A percentile compares a stretch with the other conserved stretches of the same genome.
Conservation (phyloP, 1,140 invertebrate genomes). For the Cylas formicarius region DNA sequence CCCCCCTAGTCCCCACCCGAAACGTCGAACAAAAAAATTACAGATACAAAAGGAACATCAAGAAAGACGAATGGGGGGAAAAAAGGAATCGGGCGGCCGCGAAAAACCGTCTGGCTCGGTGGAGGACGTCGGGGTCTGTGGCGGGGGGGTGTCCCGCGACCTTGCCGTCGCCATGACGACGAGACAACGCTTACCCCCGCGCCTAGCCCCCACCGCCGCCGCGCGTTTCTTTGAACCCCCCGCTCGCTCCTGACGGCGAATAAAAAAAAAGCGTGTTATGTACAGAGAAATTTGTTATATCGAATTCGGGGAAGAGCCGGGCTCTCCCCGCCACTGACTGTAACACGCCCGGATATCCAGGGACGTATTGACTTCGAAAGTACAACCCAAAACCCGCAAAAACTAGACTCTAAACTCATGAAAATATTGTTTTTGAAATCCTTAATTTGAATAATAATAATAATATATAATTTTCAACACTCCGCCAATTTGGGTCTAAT, state of each 20-base stretch:
- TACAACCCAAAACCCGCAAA: too few species aligned
- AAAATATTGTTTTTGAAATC: too few species aligned
- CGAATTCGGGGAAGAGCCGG: constrained; percentile 2
- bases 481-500: too few species aligned
- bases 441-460: too few species aligned
- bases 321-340: too few species aligned
- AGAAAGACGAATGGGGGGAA: background rate
- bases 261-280: background rate
- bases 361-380: too few species aligned
- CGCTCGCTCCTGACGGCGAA: constrained; percentile 11
- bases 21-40: too few species aligned
- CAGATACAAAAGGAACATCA: constrained; percentile 8
- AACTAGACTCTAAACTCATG: too few species aligned
- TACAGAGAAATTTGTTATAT: constrained; percentile 6
- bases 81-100: constrained; percentile 19
- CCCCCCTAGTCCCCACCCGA: too few species aligned
- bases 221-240: constrained; percentile 14
- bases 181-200: constrained; percentile 26
- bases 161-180: constrained; percentile 29
- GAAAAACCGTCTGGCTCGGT: constrained; percentile 20
- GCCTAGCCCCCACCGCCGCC: constrained; percentile 15
- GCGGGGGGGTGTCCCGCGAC: constrained; percentile 21
- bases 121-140: background rate
- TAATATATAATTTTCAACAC: too few species aligned
- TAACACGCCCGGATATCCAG: too few species aligned